These are phyloP conservation scores for Epicauta chinensis DNA, from an alignment of 1,140 invertebrate genomes.

Conservation along the genomic window DNA sequence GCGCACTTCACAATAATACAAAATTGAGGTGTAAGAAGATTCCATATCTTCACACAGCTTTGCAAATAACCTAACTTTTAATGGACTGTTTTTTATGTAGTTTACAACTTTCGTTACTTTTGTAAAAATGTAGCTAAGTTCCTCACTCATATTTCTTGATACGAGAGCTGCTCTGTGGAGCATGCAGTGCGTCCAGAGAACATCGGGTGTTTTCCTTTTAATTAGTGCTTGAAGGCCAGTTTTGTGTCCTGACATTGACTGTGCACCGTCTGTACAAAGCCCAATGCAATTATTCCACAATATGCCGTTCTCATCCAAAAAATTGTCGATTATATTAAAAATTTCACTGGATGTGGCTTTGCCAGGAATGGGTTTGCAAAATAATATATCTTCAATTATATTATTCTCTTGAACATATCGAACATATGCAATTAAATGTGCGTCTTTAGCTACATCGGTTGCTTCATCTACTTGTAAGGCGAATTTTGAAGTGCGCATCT, in stretches of 20 bases:
- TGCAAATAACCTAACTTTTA: no score
- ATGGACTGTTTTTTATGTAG: no score
- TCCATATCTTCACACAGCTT: no score
- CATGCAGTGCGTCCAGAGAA: conserved; percentile 37
- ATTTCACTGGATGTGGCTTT: conserved; percentile 21
- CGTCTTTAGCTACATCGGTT: conserved; percentile 25
- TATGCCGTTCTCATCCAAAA: conserved; percentile 32
- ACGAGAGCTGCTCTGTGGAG: conserved; percentile 37
- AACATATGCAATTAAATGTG: conserved; percentile 25
- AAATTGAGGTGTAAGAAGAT: no score
- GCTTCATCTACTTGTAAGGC: conserved; percentile 25
- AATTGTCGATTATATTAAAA: conserved; percentile 33
- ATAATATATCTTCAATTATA: conserved; percentile 22
- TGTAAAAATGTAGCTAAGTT: no score
- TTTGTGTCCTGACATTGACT: conserved; percentile 38
- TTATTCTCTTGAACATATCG: conserved; percentile 21
- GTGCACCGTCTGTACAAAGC: conserved; percentile 42
- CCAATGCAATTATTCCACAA: conserved; percentile 34
- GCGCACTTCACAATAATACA: no score
- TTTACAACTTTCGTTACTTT: no score
- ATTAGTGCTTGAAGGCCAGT: conserved; percentile 35
- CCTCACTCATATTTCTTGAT: conserved; percentile 9
- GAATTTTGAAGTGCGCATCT: conserved; percentile 18
- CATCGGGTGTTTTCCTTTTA: conserved; percentile 35
- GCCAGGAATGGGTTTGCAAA: conserved; percentile 16